Conservation (phyloP, 2,797 vertebrate genomes). For the Phrynocephalus guinanensis region DNA sequence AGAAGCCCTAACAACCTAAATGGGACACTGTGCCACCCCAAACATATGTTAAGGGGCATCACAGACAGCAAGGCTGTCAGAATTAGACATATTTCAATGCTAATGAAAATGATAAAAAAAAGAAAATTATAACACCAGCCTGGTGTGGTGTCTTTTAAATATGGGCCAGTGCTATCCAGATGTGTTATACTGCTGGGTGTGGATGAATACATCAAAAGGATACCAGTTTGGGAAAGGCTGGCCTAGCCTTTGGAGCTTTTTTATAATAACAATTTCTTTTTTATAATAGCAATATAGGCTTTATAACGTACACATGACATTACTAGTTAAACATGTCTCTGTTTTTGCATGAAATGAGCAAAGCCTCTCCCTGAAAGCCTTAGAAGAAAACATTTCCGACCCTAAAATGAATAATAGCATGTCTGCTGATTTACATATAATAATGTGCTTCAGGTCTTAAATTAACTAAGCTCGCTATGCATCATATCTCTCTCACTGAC, state of each 20-base stretch:
- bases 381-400: background rate
- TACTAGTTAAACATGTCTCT: background rate
- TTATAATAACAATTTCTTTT: background rate
- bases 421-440: constrained; percentile 1
- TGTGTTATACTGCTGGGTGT: background rate
- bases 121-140: background rate
- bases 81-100: too few relatives aligned
- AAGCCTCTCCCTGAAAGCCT: background rate
- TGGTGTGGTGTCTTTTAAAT: background rate
- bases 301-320: background rate
- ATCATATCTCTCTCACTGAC: background rate
- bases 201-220: background rate
- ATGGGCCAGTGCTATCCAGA: background rate
- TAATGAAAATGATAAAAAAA: too few relatives aligned
- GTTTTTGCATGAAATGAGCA: background rate
- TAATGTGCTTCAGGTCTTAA: background rate
- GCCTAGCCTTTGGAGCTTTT: background rate
- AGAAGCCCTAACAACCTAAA: too few relatives aligned
- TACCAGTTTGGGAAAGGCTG: background rate
- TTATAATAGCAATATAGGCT: background rate
- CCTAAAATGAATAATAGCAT: background rate
- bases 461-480: background rate
- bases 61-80: too few relatives aligned
- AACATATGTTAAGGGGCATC: too few relatives aligned
- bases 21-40: too few relatives aligned